phyloP scores from a whole-genome alignment of 2,797 vertebrate species.

The Corythornis leucogaster region DNA sequence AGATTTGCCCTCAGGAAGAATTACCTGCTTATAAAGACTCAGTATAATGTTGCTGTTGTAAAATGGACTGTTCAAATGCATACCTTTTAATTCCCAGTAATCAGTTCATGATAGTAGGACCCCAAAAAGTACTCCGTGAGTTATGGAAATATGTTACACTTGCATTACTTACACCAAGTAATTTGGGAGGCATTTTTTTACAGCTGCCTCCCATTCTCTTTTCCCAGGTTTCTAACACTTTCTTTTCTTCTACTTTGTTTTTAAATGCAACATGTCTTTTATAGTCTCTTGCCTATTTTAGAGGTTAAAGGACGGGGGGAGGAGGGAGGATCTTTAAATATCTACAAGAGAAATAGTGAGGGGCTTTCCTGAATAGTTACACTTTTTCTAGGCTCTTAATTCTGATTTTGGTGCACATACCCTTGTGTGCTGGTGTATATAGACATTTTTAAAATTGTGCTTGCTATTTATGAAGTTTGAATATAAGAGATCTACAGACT shows the following conservation, averaged over 20 bases:
- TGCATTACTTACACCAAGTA: background rate
- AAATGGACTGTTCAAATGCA: background rate
- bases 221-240: slow-evolving; percentile 41
- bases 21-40: background rate
- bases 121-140: background rate
- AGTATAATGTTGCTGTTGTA: slow-evolving; percentile 14
- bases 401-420: slow-evolving; percentile 2
- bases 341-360: background rate
- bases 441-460: slow-evolving; percentile 52
- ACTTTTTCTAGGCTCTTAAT: slow-evolving; percentile 52
- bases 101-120: background rate
- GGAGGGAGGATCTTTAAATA: slow-evolving; percentile 34
- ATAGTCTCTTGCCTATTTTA: slow-evolving; percentile 40
- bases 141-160: background rate
- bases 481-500: slow-evolving; percentile 46
- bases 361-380: slow-evolving; percentile 22
- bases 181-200: background rate
- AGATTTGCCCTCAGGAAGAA: slow-evolving; percentile 13
- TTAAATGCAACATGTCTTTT: slow-evolving; percentile 43
- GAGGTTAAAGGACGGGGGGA: background rate
- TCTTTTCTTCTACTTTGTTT: slow-evolving; percentile 27
- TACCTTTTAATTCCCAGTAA: background rate
- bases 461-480: slow-evolving; percentile 64
- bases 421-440: slow-evolving; percentile 9
- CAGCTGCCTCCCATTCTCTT: background rate